Conservation (phyloP, 2,888 invertebrate species). For the Cremastinae sp. region DNA sequence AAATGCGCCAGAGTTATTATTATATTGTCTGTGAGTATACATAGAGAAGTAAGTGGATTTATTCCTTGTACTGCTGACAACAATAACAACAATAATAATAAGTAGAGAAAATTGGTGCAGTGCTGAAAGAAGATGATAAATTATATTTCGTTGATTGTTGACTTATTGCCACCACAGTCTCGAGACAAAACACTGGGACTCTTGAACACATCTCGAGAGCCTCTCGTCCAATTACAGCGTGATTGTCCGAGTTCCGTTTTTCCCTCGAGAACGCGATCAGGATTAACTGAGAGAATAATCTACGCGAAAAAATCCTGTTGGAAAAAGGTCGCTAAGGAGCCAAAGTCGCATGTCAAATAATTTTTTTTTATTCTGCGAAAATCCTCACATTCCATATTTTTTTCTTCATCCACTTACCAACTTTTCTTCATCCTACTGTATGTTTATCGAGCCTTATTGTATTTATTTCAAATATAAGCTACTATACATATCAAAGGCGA, state of each 20-base stretch:
- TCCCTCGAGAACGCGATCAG: conserved; percentile 69
- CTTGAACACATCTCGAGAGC: conserved; percentile 69
- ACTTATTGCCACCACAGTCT: conserved; percentile 47
- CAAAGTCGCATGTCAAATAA: not conserved
- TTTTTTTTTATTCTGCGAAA: too few relatives aligned
- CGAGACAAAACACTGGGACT: conserved; percentile 19
- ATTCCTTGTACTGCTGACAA: too few relatives aligned
- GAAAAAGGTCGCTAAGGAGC: conserved; percentile 15
- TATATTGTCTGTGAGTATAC: too few relatives aligned
- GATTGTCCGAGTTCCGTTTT: conserved; percentile 73
- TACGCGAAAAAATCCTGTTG: conserved; percentile 36
- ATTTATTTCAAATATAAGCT: too few relatives aligned
- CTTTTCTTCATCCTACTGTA: too few relatives aligned
- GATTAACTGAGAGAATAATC: conserved; percentile 71
- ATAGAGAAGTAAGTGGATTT: too few relatives aligned
- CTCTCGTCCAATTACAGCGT: conserved; percentile 77
- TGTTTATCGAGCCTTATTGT: too few relatives aligned
- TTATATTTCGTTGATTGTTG: conserved; percentile 66
- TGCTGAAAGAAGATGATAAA: conserved; percentile 6
- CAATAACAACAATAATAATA: too few relatives aligned
- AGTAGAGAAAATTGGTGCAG: not conserved
- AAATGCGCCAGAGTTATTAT: too few relatives aligned
- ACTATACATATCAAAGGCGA: too few relatives aligned
- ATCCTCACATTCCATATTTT: too few relatives aligned
- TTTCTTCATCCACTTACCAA: too few relatives aligned